Evolutionary conservation across 2,888 invertebrate species (phyloP).

Genomic region (Ptychoptera contaminata): DNA sequence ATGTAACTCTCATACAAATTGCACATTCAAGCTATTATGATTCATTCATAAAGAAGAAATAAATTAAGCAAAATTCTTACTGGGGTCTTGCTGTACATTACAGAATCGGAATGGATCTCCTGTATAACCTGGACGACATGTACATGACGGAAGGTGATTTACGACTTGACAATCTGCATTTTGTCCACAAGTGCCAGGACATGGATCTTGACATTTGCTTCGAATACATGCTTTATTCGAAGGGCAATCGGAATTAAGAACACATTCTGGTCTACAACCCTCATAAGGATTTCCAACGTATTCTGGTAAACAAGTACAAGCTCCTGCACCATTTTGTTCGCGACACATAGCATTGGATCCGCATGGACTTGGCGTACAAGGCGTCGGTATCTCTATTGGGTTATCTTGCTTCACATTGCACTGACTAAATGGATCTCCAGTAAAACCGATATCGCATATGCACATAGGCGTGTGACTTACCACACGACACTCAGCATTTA

Average conservation of each 20-base stretch:
- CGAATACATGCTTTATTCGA: conserved; percentile 55
- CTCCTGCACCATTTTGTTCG: conserved; percentile 50
- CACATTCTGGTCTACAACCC: conserved; percentile 61
- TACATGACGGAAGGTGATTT: conserved; percentile 54
- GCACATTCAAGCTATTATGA: no score
- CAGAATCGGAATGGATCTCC: conserved; percentile 45
- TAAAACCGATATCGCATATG: conserved; percentile 46
- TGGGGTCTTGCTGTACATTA: conserved; percentile 25
- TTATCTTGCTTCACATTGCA: conserved; percentile 34
- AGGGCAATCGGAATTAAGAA: conserved; percentile 53
- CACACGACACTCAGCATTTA: conserved; percentile 57
- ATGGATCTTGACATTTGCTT: conserved; percentile 60
- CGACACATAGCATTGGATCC: conserved; percentile 54
- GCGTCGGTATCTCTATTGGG: conserved; percentile 38
- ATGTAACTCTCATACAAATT: no score
- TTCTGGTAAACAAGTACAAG: conserved; percentile 51
- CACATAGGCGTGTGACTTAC: conserved; percentile 61
- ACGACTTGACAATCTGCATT: conserved; percentile 56
- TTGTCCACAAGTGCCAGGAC: conserved; percentile 57
- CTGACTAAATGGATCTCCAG: conserved; percentile 57
- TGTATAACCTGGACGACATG: conserved; percentile 44
- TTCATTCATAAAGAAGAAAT: no score
- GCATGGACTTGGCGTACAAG: conserved; percentile 54
- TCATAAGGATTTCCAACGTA: conserved; percentile 64
- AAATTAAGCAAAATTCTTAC: conserved; percentile 17